Conservation (phyloP, 2,797 vertebrate species). For the Monodelphis domestica region DNA sequence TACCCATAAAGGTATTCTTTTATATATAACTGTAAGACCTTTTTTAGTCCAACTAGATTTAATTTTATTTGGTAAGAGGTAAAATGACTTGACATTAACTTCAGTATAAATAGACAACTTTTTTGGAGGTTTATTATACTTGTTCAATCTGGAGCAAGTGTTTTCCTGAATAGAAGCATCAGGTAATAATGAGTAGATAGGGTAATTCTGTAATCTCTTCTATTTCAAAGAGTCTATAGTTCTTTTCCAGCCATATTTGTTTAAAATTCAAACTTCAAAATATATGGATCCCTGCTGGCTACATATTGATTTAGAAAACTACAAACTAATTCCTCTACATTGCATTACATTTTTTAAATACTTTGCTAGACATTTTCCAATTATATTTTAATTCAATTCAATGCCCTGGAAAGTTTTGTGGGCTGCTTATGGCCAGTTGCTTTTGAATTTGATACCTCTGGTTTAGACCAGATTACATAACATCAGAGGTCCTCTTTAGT, state of each 20-base stretch:
- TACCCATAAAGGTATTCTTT: conserved; percentile 26
- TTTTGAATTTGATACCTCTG: neutral
- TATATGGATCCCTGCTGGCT: neutral
- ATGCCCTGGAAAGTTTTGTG: neutral
- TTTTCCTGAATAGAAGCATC: neutral
- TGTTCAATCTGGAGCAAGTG: neutral
- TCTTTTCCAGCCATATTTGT: neutral
- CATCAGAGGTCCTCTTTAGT: neutral
- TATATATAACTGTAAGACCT: neutral
- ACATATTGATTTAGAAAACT: neutral
- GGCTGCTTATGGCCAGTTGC: neutral
- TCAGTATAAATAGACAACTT: conserved; percentile 1
- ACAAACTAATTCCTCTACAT: neutral
- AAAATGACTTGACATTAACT: conserved; percentile 18
- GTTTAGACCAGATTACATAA: neutral
- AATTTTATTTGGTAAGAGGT: neutral
- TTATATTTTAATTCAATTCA: neutral
- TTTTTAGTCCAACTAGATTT: neutral
- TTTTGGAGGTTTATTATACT: conserved; percentile 10
- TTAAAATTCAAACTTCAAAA: neutral
- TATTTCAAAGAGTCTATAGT: neutral
- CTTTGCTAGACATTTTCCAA: neutral
- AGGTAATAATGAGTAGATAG: neutral
- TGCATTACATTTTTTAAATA: neutral
- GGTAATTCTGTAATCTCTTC: neutral